Evolutionary conservation across 2,888 invertebrate species (phyloP), one percentile per base, ranked within the genome.

Genomic region (Actias luna): DNA sequence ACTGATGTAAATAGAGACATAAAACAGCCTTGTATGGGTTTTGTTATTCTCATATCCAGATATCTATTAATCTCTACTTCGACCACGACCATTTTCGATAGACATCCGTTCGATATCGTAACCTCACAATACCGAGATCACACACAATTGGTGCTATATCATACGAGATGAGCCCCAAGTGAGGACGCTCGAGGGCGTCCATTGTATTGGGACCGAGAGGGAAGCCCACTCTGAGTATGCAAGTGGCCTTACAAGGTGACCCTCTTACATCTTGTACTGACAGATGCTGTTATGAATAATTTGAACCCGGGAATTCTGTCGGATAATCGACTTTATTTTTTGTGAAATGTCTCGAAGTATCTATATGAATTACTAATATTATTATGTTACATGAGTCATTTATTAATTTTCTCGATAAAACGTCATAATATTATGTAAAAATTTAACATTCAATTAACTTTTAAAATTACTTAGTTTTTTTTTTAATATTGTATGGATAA

Each of bases 191-290:
- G 66, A 71, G 72, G 52, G 61, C 62, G 59, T 39, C 71, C 65
- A 75, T 77, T 77, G 76, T 75, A 67, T 63, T 62, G 62, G 65
- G 67, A 63, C 65, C 60, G 50, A 63, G 67, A 63, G 68, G 67
- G 58, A 58, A 55, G 63, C 52, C 64, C 66, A 55, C 74, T 75
- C 65, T 58, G 69, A 63, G 66, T 63, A 66, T 69, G 67, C 69
- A 70, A 73, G 72, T 71, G 70, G 67, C 65, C 62, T 59, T 57
- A 63, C 61, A 61, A 52, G 58, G 58, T 67, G 36, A 65, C 62
- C 65, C 67, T 61, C 68, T 68, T 63, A 62, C 50, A 63, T 42
- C 60, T 58, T 50, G 50, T 50, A 58, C 62, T 35, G 25, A 60
- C 60, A 50, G 29, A 29, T 29, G n/a, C 29, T 55, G 27, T 1